phyloP scores from a whole-genome alignment of 1,140 invertebrate genomes.

The Mactra quadrangularis region DNA sequence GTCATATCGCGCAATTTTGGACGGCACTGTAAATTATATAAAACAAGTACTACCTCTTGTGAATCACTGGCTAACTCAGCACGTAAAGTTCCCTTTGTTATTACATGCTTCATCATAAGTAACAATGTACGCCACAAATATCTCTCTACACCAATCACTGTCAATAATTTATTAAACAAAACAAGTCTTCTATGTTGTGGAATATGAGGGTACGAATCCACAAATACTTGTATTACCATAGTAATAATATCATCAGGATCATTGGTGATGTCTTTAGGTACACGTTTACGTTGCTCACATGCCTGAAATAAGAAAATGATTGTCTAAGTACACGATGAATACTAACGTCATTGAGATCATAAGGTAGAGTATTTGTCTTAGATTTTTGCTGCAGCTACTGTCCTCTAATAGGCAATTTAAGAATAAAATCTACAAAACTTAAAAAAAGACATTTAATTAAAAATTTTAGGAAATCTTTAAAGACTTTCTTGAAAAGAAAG shows the following conservation, averaged over 20 bases:
- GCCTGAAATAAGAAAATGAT: slow-evolving; percentile 67
- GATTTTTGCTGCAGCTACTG: too few species aligned
- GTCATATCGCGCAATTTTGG: too few species aligned
- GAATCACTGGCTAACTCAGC: slow-evolving; percentile 34
- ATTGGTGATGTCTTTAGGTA: slow-evolving; percentile 62
- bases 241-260: slow-evolving; percentile 84
- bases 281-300: slow-evolving; percentile 71
- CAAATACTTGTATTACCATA: slow-evolving; percentile 93
- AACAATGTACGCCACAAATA: slow-evolving; percentile 88
- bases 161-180: slow-evolving; percentile 91
- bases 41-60: slow-evolving; percentile 62
- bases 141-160: slow-evolving; percentile 88
- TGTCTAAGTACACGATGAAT: too few species aligned
- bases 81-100: slow-evolving; percentile 68
- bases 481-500: too few species aligned
- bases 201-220: slow-evolving; percentile 94
- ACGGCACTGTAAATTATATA: too few species aligned
- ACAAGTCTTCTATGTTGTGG: slow-evolving; percentile 93
- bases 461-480: too few species aligned
- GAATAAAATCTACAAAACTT: too few species aligned
- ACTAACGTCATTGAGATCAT: too few species aligned
- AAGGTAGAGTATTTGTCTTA: too few species aligned
- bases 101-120: slow-evolving; percentile 79
- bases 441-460: too few species aligned
- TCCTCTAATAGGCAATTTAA: too few species aligned